phyloP scores from a whole-genome alignment of 92 coral and sea anemone genomes.

The Epizoanthus illoricatus region DNA sequence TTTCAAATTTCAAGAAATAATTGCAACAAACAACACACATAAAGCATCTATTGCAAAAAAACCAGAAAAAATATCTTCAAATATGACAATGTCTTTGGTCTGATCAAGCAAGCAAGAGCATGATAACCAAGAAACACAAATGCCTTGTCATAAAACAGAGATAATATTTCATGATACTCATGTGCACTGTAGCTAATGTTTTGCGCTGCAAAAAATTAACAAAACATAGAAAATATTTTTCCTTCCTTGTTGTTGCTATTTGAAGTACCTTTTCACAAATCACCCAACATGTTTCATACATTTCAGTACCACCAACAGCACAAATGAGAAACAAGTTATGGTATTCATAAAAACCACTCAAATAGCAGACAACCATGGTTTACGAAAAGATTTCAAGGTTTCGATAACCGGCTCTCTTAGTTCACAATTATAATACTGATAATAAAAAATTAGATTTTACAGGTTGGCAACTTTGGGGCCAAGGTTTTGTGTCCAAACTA shows the following conservation, averaged over 20 bases:
- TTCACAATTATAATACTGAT: background rate
- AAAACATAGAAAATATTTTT: background rate
- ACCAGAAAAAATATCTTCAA: too few relatives aligned
- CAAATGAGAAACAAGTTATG: conserved; percentile 24
- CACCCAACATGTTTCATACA: conserved; percentile 12
- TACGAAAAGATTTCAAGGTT: background rate
- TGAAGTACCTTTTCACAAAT: conserved; percentile 30
- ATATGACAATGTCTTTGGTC: too few relatives aligned
- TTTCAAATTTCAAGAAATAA: too few relatives aligned
- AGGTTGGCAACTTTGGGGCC: too few relatives aligned
- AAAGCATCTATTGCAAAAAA: too few relatives aligned
- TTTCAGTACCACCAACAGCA: background rate
- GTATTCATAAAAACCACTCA: conserved; percentile 33
- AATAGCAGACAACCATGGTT: conserved; percentile 2
- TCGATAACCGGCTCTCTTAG: background rate
- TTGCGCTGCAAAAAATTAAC: too few relatives aligned
- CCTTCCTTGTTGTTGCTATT: conserved; percentile 11
- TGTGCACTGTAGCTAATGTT: background rate
- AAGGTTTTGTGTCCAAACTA: too few relatives aligned
- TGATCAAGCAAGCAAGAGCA: too few relatives aligned
- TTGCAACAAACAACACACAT: too few relatives aligned
- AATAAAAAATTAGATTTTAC: too few relatives aligned
- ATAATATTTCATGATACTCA: background rate
- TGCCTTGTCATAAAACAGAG: too few relatives aligned
- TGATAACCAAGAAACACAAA: too few relatives aligned